These are phyloP conservation scores for Scomberomorus guttatus DNA, from an alignment of 2,797 vertebrate species.

Conservation along the genomic window DNA sequence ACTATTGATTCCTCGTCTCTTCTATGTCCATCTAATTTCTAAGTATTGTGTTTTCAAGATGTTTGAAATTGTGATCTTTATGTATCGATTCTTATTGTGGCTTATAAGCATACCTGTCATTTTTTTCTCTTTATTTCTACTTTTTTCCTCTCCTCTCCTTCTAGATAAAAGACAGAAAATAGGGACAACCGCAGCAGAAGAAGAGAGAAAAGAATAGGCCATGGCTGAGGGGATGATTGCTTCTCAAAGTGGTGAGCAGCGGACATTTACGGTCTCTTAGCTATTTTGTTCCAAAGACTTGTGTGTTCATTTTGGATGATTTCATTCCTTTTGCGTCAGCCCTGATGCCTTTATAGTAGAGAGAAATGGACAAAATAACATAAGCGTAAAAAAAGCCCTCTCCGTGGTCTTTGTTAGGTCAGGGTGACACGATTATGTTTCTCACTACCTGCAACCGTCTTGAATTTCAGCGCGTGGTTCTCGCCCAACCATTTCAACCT, in stretches of 20 bases:
- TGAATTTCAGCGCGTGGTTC: not conserved
- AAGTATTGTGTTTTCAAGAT: conserved; percentile 22
- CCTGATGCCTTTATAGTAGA: conserved; percentile 11
- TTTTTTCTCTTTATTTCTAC: conserved; percentile 43
- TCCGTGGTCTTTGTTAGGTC: conserved; percentile 18
- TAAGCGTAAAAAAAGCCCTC: not conserved
- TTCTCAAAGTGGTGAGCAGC: conserved; percentile 86
- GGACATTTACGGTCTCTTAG: conserved; percentile 51
- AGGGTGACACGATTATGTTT: conserved; percentile 22
- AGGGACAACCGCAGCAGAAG: conserved; percentile 54
- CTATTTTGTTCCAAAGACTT: conserved; percentile 37
- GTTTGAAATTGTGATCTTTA: conserved; percentile 42
- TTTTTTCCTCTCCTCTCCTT: conserved; percentile 37
- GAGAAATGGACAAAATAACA: conserved; percentile 34
- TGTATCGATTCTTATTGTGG: conserved; percentile 47
- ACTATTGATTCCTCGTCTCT: conserved; percentile 27
- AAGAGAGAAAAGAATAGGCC: conserved; percentile 61
- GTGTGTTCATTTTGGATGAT: conserved; percentile 48
- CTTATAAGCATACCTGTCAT: conserved; percentile 26
- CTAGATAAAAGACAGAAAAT: conserved; percentile 69
- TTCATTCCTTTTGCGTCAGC: conserved; percentile 43
- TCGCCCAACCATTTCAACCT: not conserved
- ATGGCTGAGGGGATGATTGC: conserved; percentile 86
- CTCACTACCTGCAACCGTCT: not conserved
- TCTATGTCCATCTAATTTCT: conserved; percentile 21